Evolutionary conservation across 2,797 vertebrate genomes (phyloP), one percentile per base, ranked within the genome.

Genomic region (Apogon talboti): DNA sequence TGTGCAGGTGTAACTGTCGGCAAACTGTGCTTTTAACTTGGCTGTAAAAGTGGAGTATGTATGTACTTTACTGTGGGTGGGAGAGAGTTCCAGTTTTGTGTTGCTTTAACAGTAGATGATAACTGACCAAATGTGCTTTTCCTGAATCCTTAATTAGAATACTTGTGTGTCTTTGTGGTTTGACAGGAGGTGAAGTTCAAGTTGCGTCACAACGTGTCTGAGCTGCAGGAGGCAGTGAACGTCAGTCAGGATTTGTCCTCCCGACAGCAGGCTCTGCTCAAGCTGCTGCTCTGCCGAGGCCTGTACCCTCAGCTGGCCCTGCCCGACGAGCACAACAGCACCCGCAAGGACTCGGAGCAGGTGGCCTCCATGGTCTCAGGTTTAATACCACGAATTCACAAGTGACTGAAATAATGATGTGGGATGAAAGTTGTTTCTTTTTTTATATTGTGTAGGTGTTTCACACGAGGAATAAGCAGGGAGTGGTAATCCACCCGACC

Each of bases 161-260:
- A 12, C 14, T 15, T 43, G 24, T 57, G 33, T 33, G 40, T 62
- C 8, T 49, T 4, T 45, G 11, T 49, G 11, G 0, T 7, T 35
- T 49, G 4, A 63, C 83, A 98, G 97, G 97, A 98, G 0, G 94
- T 98, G 72, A 98, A 97, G 86, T 98, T 98, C 74, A 95, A 98
- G 85, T 87, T 98, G 53, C 94, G 95, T 0, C 97, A 97, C 80
- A 89, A 96, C 45, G 76, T 98, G 68, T 88, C 89, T 0, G 93
- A 95, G 88, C 94, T 98, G 21, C 94, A 92, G 82, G 95, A 93
- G 0, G 92, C 90, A 0, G 91, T 95, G 30, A 61, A 69, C 28
- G 66, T 83, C 0, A 89, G 89, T 11, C 93, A 92, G 79, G 94
- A 91, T 50, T 71, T 98, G 64, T 93, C 93, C 0, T 81, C 88